phyloP scores from a whole-genome alignment of 2,888 invertebrate species.

The Ceratothoa steindachneri region DNA sequence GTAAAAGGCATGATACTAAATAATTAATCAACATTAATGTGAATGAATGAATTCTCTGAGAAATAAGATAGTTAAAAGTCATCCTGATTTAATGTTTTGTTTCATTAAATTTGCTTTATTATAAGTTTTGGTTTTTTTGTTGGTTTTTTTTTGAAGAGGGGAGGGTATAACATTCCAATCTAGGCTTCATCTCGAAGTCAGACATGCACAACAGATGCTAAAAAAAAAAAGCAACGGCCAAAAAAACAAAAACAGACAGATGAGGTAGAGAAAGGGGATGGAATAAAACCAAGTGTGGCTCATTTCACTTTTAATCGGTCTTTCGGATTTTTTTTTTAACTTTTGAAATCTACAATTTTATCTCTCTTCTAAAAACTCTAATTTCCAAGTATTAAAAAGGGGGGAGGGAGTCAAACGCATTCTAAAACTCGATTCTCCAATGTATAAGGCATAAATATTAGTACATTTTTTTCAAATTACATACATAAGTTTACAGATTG shows the following conservation, averaged over 20 bases:
- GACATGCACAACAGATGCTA: constrained; percentile 12
- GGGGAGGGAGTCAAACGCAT: background rate
- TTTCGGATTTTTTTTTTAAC: background rate
- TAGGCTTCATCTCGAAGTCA: constrained; percentile 5
- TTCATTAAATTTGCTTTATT: constrained; percentile 40
- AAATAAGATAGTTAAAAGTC: constrained; percentile 24
- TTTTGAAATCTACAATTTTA: background rate
- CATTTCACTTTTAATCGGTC: constrained; percentile 45
- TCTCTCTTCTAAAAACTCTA: background rate
- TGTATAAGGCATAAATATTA: background rate
- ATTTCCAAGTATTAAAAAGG: background rate
- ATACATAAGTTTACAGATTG: background rate
- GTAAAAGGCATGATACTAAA: background rate
- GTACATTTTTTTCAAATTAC: background rate
- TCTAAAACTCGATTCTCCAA: background rate
- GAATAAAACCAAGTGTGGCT: constrained; percentile 43
- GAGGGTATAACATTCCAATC: background rate
- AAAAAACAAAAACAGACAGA: too few species aligned
- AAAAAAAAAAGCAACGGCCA: constrained; percentile 1
- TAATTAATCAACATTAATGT: background rate
- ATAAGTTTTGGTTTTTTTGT: constrained; percentile 23
- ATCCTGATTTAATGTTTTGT: constrained; percentile 47
- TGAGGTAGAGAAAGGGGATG: background rate
- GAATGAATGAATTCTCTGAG: background rate
- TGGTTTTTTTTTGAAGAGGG: too few species aligned